phyloP scores from a whole-genome alignment of 1,140 invertebrate species.

The Idris sp. region DNA sequence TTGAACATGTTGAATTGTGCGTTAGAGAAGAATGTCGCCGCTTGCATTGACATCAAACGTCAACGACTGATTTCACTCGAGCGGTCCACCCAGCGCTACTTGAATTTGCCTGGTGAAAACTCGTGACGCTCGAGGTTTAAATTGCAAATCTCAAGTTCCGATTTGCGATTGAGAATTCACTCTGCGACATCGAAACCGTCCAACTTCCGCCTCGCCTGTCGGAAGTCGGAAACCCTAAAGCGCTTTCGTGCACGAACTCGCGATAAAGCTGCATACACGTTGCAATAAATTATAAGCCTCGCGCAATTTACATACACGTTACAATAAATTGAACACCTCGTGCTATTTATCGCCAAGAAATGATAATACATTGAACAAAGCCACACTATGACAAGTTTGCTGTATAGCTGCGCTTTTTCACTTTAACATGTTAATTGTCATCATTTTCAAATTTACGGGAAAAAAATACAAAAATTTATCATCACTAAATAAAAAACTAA shows the following conservation, averaged over 20 bases:
- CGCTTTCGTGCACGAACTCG: conserved; percentile 62
- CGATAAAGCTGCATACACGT: conserved; percentile 57
- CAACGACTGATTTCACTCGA: conserved; percentile 61
- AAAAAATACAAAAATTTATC: too few species aligned
- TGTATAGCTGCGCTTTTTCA: too few species aligned
- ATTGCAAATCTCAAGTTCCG: conserved; percentile 68
- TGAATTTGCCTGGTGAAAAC: conserved; percentile 64
- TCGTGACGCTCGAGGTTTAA: conserved; percentile 65
- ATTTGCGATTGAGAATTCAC: conserved; percentile 66
- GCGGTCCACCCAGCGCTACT: conserved; percentile 33
- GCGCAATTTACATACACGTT: conserved; percentile 54
- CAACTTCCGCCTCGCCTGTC: conserved; percentile 53
- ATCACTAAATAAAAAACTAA: too few species aligned
- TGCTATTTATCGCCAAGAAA: conserved; percentile 52
- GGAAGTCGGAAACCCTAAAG: conserved; percentile 61
- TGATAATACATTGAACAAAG: conserved; percentile 50
- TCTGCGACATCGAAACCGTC: conserved; percentile 60
- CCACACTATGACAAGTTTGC: conserved; percentile 31
- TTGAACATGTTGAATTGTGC: too few species aligned
- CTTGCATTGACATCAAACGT: conserved; percentile 50
- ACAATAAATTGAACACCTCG: conserved; percentile 60
- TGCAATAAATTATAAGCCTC: conserved; percentile 56
- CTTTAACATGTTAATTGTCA: too few species aligned
- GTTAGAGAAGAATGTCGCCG: conserved; percentile 42
- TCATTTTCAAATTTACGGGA: too few species aligned